Conservation (phyloP, 2,113 vertebrate species). For the Phoxinus phoxinus region DNA sequence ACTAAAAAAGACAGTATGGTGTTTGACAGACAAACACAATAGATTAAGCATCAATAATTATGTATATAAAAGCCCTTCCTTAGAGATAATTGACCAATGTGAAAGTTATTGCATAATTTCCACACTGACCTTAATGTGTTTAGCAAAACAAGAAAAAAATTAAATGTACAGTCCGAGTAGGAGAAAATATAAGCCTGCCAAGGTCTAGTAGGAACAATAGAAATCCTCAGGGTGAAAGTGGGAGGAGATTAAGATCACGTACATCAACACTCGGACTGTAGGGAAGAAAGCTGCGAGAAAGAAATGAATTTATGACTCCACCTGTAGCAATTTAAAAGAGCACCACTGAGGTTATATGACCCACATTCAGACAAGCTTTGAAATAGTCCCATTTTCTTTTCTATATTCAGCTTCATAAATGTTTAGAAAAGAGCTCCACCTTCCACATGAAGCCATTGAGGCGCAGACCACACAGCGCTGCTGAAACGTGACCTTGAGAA, state of each 20-base stretch:
- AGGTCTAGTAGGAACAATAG: conserved; percentile 23
- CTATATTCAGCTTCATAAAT: conserved; percentile 55
- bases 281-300: conserved; percentile 11
- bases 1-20: not conserved
- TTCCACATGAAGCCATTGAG: conserved; percentile 43
- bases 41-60: not conserved
- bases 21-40: not conserved
- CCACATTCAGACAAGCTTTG: conserved; percentile 39
- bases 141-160: not conserved
- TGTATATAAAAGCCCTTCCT: not conserved
- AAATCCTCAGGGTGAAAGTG: conserved; percentile 15
- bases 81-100: not conserved
- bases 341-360: conserved; percentile 41
- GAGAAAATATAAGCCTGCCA: not conserved
- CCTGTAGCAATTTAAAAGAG: conserved; percentile 49
- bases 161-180: not conserved
- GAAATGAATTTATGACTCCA: conserved; percentile 35
- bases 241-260: conserved; percentile 36
- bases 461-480: conserved; percentile 10
- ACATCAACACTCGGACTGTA: conserved; percentile 26
- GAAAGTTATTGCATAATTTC: not conserved
- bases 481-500: conserved; percentile 43
- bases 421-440: conserved; percentile 51
- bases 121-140: conserved; percentile 10
- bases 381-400: conserved; percentile 55